Conservation (phyloP, 2,888 invertebrate species). For the Heliconius hortense region DNA sequence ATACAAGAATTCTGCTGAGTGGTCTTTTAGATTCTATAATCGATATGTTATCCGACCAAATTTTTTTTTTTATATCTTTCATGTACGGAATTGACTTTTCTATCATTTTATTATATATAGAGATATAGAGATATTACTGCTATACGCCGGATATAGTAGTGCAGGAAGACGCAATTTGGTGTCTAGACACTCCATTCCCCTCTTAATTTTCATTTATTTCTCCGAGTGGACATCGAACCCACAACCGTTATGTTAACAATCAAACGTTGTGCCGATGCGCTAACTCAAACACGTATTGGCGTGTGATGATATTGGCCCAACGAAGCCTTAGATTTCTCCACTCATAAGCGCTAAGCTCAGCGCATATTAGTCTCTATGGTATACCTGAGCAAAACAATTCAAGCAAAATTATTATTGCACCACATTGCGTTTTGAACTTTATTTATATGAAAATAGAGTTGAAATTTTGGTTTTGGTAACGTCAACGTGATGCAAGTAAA, state of each 20-base stretch:
- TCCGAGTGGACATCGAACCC: neutral
- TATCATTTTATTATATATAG: no score
- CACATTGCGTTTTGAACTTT: constrained; percentile 27
- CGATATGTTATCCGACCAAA: no score
- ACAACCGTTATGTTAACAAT: neutral
- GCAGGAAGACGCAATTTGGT: no score
- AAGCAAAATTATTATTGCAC: constrained; percentile 34
- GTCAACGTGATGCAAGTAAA: constrained; percentile 38
- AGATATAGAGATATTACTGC: no score
- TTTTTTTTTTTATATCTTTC: no score
- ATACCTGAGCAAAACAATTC: constrained; percentile 43
- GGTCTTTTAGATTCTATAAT: no score
- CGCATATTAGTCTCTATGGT: constrained; percentile 42
- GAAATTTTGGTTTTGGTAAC: constrained; percentile 9
- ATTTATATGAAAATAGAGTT: neutral
- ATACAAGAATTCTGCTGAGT: no score
- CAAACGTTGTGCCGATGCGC: neutral
- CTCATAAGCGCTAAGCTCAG: constrained; percentile 40
- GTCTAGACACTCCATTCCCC: no score
- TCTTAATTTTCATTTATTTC: neutral
- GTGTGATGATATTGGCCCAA: constrained; percentile 17
- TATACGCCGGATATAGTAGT: no score
- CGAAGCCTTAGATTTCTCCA: constrained; percentile 36
- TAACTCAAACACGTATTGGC: neutral
- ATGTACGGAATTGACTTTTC: no score